These are phyloP conservation scores for Hexactinellida sp. DNA, from an alignment of 37 sponge, comb jelly and placozoan genomes.

Conservation along the genomic window DNA sequence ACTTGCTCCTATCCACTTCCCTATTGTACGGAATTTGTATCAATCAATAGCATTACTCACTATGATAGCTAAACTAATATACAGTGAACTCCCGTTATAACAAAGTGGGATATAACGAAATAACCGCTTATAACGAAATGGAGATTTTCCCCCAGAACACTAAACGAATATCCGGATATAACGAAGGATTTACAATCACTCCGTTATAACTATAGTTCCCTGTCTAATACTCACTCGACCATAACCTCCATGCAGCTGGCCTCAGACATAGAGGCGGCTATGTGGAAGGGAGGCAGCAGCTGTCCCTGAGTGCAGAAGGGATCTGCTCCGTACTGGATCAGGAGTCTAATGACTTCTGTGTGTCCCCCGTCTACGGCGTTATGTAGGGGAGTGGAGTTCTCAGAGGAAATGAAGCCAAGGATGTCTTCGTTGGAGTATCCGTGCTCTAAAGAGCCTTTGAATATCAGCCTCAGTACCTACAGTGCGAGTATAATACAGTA, in stretches of 20 bases:
- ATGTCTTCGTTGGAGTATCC: constrained; percentile 44
- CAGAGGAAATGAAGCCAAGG: constrained; percentile 45
- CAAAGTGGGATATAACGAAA: too few species aligned
- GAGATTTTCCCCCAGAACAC: too few species aligned
- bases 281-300: constrained; percentile 44
- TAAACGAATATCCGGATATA: too few species aligned
- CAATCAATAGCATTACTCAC: background rate
- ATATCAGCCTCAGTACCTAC: constrained; percentile 32
- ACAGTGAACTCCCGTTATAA: too few species aligned
- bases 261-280: constrained; percentile 35
- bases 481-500: too few species aligned
- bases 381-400: constrained; percentile 76
- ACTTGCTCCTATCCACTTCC: background rate
- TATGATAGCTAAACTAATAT: too few species aligned
- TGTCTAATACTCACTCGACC: too few species aligned
- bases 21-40: background rate
- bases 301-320: constrained; percentile 25
- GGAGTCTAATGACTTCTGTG: constrained; percentile 45
- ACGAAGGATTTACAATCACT: too few species aligned
- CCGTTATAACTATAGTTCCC: too few species aligned
- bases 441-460: constrained; percentile 24
- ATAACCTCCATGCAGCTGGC: background rate
- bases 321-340: constrained; percentile 47
- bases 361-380: constrained; percentile 68
- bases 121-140: too few species aligned